Conservation (phyloP, 2,113 vertebrate genomes). For the Albula glossodonta region DNA sequence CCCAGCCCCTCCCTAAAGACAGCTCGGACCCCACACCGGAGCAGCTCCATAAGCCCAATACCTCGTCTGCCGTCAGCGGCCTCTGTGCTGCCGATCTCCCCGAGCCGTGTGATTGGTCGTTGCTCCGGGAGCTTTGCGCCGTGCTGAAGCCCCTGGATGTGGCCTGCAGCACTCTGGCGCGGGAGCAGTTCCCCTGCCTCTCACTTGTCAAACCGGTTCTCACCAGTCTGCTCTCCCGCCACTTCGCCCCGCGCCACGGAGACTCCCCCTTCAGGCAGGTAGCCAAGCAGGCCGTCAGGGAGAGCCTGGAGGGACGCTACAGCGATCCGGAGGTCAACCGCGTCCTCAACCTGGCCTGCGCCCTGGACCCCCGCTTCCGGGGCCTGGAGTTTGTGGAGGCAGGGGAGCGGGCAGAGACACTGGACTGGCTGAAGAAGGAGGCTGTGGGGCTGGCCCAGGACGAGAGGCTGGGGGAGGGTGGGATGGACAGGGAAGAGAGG, state of each 20-base stretch:
- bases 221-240: constrained; percentile 68
- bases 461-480: constrained; percentile 19
- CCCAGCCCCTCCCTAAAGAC: constrained; percentile 26
- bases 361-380: constrained; percentile 72
- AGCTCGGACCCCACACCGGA: constrained; percentile 31
- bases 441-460: constrained; percentile 58
- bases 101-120: constrained; percentile 60
- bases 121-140: constrained; percentile 61
- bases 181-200: constrained; percentile 65
- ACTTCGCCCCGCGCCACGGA: constrained; percentile 56
- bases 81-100: accelerated
- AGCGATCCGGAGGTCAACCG: constrained; percentile 57
- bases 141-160: constrained; percentile 72
- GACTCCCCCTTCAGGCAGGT: constrained; percentile 58
- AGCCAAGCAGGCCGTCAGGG: constrained; percentile 63
- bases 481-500: background rate
- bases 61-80: constrained; percentile 25
- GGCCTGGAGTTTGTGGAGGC: constrained; percentile 71
- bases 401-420: constrained; percentile 59
- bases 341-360: constrained; percentile 66
- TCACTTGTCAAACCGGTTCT: constrained; percentile 72
- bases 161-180: constrained; percentile 69
- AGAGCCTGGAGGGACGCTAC: constrained; percentile 55
- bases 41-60: constrained; percentile 35
- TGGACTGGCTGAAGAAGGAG: constrained; percentile 65